Evolutionary conservation across 2,797 vertebrate genomes (phyloP).

Genomic region (Propithecus perrieri): DNA sequence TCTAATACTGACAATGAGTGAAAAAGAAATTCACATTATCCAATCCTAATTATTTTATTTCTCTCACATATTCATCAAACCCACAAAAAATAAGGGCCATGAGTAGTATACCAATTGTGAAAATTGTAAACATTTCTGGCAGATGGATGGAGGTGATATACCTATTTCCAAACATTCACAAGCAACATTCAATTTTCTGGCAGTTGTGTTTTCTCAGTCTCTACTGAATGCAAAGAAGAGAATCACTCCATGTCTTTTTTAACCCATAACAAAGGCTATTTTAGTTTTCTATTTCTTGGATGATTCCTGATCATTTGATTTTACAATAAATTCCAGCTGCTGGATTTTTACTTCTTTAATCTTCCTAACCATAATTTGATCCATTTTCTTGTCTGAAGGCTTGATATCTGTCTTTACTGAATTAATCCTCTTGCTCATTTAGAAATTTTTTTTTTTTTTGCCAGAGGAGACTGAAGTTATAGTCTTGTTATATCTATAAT

Average conservation of each 20-base stretch:
- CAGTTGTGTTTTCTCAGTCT: not conserved
- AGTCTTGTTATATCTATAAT: not conserved
- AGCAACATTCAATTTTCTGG: not conserved
- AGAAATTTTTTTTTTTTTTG: not conserved
- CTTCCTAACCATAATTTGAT: slow-evolving; percentile 9
- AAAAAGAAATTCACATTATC: not conserved
- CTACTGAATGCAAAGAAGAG: not conserved
- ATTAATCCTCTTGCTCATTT: slow-evolving; percentile 10
- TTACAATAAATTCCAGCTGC: slow-evolving; percentile 17
- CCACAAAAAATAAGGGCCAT: not conserved
- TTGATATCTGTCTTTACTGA: slow-evolving; percentile 16
- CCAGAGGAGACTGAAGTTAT: not conserved
- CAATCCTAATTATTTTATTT: not conserved
- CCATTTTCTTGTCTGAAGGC: not conserved
- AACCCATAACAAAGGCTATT: not conserved
- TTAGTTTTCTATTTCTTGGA: slow-evolving; percentile 25
- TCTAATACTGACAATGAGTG: not conserved
- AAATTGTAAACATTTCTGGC: not conserved
- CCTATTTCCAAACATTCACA: not conserved
- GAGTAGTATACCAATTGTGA: not conserved
- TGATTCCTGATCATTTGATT: slow-evolving; percentile 31
- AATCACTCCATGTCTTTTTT: not conserved
- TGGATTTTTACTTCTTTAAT: slow-evolving; percentile 6
- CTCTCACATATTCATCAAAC: not conserved
- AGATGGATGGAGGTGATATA: not conserved